A percentile compares a stretch with the other conserved stretches of the same genome.
These are phyloP conservation scores for Ochropleura plecta DNA, from an alignment of 2,888 invertebrate species.

Conservation along the genomic window DNA sequence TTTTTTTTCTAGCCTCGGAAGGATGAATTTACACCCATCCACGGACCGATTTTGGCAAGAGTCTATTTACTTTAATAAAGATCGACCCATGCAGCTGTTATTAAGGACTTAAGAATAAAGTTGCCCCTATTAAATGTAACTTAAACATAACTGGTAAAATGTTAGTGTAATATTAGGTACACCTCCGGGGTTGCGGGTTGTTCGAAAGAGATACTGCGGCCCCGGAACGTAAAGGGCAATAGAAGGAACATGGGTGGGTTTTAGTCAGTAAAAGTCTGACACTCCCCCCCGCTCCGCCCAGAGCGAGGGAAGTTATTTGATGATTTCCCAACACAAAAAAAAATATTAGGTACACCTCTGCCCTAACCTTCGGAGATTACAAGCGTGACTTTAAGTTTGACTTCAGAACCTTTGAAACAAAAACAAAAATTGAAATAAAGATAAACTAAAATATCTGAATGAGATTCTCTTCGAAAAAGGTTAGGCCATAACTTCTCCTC, in stretches of 20 bases:
- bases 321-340: too few relatives aligned
- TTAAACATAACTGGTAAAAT: not conserved
- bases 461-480: constrained; percentile 22
- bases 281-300: too few relatives aligned
- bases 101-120: not conserved
- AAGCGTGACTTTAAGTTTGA: not conserved
- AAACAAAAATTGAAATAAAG: constrained; percentile 2
- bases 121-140: not conserved
- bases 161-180: not conserved
- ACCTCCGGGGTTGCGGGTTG: too few relatives aligned
- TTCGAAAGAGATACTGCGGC: too few relatives aligned
- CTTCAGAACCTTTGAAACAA: not conserved
- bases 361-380: not conserved
- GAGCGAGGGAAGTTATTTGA: too few relatives aligned
- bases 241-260: too few relatives aligned
- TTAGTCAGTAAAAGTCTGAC: too few relatives aligned
- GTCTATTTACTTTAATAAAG: not conserved
- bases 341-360: not conserved
- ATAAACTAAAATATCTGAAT: constrained; percentile 13
- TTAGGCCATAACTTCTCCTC: constrained; percentile 51
- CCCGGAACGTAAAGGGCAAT: too few relatives aligned
- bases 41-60: not conserved
- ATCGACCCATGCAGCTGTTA: not conserved
- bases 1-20: too few relatives aligned
- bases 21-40: not conserved